Percentiles rank a stretch among this genome's conserved stretches.
These are phyloP conservation scores for Habrosyne pyritoides DNA, from an alignment of 2,888 invertebrate genomes.

Conservation along the genomic window DNA sequence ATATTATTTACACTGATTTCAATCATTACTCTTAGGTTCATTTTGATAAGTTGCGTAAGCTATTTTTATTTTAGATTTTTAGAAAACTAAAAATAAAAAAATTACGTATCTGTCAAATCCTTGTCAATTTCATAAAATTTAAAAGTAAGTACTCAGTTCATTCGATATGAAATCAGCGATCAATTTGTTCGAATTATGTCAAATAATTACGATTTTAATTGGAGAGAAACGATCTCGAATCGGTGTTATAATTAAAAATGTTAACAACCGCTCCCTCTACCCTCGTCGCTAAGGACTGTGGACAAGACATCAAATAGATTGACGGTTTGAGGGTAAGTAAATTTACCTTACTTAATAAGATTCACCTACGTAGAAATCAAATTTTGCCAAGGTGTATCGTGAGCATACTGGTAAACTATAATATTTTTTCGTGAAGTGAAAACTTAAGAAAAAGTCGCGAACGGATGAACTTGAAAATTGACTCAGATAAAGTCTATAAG, in stretches of 20 bases:
- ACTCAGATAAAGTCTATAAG: too few species aligned
- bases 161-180: background rate
- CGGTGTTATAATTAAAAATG: background rate
- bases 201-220: background rate
- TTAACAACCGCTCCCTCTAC: background rate
- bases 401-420: too few species aligned
- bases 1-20: too few species aligned
- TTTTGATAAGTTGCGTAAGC: too few species aligned
- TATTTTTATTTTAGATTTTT: too few species aligned
- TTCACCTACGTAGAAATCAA: background rate
- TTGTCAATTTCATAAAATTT: background rate
- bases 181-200: background rate
- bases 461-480: too few species aligned
- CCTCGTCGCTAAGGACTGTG: background rate
- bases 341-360: background rate
- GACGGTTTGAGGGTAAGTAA: background rate
- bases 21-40: too few species aligned
- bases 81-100: too few species aligned
- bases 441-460: too few species aligned
- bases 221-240: background rate
- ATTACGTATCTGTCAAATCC: background rate
- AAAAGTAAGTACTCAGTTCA: background rate
- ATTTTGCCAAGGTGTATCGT: too few species aligned
- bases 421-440: too few species aligned
- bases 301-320: background rate